These are phyloP conservation scores for Lates calcarifer DNA, from an alignment of 2,113 vertebrate genomes.

Conservation along the genomic window DNA sequence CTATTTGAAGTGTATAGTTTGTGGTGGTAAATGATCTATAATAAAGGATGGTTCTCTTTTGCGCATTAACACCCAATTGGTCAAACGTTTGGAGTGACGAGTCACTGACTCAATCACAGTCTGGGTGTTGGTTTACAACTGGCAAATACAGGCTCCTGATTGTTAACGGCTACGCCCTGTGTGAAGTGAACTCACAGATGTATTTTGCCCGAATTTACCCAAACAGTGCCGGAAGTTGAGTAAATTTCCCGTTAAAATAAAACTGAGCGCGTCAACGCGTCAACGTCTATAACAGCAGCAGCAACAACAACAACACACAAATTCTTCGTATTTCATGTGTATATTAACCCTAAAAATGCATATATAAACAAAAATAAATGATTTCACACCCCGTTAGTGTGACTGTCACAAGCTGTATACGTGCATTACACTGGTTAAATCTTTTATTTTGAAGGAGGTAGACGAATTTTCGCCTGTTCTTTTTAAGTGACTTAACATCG, in stretches of 20 bases:
- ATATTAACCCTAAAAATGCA: not conserved
- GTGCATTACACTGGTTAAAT: accelerated
- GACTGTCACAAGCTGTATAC: accelerated
- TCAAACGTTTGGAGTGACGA: conserved; percentile 2
- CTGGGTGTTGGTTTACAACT: not conserved
- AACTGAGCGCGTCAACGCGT: not conserved
- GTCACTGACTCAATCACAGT: conserved; percentile 29
- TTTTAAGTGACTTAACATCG: not conserved
- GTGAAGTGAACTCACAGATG: not conserved
- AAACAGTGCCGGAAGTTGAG: not conserved
- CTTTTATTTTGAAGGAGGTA: conserved; percentile 44
- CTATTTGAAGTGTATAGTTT: too few species aligned
- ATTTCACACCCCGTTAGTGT: too few species aligned
- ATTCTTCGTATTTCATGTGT: not conserved
- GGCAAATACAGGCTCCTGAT: not conserved
- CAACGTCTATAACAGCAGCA: accelerated
- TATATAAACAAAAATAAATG: not conserved
- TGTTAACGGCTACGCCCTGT: not conserved
- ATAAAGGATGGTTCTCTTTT: not conserved
- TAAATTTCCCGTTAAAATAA: not conserved
- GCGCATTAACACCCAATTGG: conserved; percentile 25
- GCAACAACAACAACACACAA: not conserved
- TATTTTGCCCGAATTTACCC: not conserved
- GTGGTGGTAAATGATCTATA: not conserved
- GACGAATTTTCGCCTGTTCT: accelerated